Percentiles rank a stretch among this genome's conserved stretches.
Conservation (phyloP, 2,113 vertebrate species). For the Pungitius pungitius region DNA sequence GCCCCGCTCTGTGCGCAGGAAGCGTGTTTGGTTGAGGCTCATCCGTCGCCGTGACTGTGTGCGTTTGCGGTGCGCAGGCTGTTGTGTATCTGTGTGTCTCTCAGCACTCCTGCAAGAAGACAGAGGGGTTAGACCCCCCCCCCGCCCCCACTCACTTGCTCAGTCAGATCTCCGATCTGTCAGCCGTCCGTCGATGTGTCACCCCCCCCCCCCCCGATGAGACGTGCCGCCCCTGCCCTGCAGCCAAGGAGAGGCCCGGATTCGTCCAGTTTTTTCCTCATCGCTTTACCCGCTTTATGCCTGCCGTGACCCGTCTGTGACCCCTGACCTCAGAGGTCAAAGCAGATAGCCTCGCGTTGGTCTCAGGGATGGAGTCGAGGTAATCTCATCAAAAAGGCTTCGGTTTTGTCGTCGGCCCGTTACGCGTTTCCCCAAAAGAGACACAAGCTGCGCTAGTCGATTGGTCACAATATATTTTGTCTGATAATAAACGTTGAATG, state of each 20-base stretch:
- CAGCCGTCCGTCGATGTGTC: slow-evolving; percentile 54
- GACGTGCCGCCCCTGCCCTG: slow-evolving; percentile 43
- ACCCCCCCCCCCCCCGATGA: background rate
- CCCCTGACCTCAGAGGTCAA: slow-evolving; percentile 37
- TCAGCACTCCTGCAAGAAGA: slow-evolving; percentile 51
- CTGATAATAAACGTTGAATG: slow-evolving; percentile 14
- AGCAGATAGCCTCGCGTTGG: slow-evolving; percentile 44
- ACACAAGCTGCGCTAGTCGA: background rate
- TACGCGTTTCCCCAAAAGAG: slow-evolving; percentile 23
- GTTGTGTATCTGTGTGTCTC: slow-evolving; percentile 37
- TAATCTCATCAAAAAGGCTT: slow-evolving; percentile 51
- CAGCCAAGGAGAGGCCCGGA: slow-evolving; percentile 42
- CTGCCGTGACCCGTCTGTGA: slow-evolving; percentile 25
- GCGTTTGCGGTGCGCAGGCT: background rate
- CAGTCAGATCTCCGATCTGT: slow-evolving; percentile 61
- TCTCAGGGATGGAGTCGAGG: slow-evolving; percentile 29
- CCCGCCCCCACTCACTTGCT: slow-evolving; percentile 25
- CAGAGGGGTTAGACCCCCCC: background rate
- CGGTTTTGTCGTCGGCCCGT: slow-evolving; percentile 15
- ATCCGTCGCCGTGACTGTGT: too few species aligned
- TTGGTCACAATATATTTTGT: background rate
- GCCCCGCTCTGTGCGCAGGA: slow-evolving; percentile 53
- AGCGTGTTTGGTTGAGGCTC: slow-evolving; percentile 44
- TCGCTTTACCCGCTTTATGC: background rate
- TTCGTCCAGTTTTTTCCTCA: slow-evolving; percentile 39